Conservation (phyloP, 2,113 vertebrate genomes). For the Morone saxatilis region DNA sequence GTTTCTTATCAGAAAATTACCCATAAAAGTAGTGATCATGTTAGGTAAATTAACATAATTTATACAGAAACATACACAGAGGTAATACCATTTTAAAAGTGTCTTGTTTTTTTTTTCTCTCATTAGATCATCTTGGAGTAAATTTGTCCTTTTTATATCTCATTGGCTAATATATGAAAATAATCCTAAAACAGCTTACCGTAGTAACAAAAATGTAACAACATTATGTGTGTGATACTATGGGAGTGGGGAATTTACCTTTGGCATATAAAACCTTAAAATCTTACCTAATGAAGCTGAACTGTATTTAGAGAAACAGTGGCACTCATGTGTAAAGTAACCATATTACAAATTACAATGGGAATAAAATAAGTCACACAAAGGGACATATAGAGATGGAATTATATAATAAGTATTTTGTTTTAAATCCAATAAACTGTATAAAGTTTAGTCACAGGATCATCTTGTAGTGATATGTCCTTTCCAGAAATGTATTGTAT, state of each 20-base stretch:
- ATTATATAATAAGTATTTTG: no score
- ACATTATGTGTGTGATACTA: background rate
- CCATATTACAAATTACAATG: no score
- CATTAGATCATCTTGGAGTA: background rate
- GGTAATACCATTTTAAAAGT: background rate
- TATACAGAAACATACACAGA: constrained; percentile 18
- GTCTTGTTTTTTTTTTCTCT: background rate
- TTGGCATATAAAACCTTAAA: background rate
- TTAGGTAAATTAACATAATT: constrained; percentile 28
- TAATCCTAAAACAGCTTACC: background rate
- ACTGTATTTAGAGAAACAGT: background rate
- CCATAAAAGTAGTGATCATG: constrained; percentile 34
- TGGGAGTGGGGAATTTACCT: background rate
- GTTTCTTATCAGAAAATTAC: constrained; percentile 46
- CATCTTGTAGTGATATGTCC: no score
- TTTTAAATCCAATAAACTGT: no score
- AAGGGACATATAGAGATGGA: no score
- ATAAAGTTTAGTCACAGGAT: no score
- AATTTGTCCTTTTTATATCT: background rate
- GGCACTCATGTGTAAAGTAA: no score
- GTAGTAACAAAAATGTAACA: background rate
- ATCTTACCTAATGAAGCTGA: background rate
- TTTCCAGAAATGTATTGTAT: no score
- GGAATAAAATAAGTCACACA: no score
- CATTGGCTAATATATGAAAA: background rate